A percentile compares a stretch with the other conserved stretches of the same genome.
Evolutionary conservation across 2,113 vertebrate genomes (phyloP).

Genomic region (Hassar affinis): DNA sequence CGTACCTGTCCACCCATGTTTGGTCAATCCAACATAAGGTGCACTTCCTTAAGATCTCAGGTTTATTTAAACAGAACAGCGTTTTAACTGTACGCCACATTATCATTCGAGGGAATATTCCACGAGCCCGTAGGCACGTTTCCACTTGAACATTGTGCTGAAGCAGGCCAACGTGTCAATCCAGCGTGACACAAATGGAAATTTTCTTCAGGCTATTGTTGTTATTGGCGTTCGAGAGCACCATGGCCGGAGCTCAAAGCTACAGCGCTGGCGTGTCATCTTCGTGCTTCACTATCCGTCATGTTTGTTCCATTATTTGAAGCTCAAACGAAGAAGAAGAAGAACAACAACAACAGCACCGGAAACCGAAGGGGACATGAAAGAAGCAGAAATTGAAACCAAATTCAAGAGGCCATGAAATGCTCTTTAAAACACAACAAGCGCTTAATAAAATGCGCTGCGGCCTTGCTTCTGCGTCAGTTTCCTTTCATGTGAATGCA

Average conservation of each 20-base stretch:
- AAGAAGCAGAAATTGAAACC: background rate
- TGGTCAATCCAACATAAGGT: background rate
- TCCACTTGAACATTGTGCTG: background rate
- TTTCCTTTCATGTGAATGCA: constrained; percentile 33
- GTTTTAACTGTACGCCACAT: background rate
- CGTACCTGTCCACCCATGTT: background rate
- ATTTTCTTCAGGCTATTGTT: constrained; percentile 24
- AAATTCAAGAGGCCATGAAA: constrained; percentile 22
- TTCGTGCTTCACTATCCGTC: background rate
- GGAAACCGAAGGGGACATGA: background rate
- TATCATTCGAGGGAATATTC: too few relatives aligned
- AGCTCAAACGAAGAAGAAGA: background rate
- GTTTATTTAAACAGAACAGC: background rate
- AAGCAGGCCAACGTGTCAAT: background rate
- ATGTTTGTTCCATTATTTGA: background rate
- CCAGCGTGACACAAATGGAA: constrained; percentile 25
- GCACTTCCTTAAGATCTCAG: background rate
- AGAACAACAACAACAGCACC: background rate
- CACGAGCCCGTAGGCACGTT: background rate
- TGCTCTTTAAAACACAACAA: constrained; percentile 2
- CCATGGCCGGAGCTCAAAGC: background rate
- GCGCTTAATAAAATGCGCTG: constrained; percentile 3
- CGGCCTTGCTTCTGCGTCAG: constrained; percentile 11
- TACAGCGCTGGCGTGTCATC: background rate
- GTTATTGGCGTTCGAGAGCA: background rate